Evolutionary conservation across 53 echinoderm and acorn worm species (phyloP), one percentile per base, ranked within the genome.

Genomic region (Patiria pectinifera): DNA sequence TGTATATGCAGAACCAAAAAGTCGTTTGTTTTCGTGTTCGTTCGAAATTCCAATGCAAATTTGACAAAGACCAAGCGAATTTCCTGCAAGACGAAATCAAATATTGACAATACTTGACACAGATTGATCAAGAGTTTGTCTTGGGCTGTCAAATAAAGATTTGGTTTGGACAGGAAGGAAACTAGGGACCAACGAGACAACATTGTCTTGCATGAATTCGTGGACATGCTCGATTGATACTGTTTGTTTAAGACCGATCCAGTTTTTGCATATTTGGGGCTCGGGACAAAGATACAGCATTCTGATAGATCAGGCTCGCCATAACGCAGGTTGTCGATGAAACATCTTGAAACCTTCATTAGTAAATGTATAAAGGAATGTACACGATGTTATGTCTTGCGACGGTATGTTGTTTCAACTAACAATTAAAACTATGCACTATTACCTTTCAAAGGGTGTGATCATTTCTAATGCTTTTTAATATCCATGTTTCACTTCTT

Each of bases 261-360:
- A n/a, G 86, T 24, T 49, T 49, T 35, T 12, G 11, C 70, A 22
- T 2, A 71, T 21, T 22, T 24, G 71, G 48, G 23, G 12, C 13
- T 13, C 24, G 25, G 53, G 70, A 2, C 63, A 69, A 35, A 62
- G 62, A 48, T 25, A 74, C 53, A 23, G 82, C 16, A 15, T 78
- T 82, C n/a, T 85, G 85, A 85, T 85, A 66, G 85, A 85, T 85
- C 85, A 66, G 63, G 85, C 45, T 62, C 69, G 18, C 85, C 63
- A 85, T 85, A 63, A 66, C 69, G 85, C 74, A 15, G 45, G 6
- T 14, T 44, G 79, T 18, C 44, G 48, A 21, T 85, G 74, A 71
- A 86, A 86, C 49, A 26, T 24, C 43, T 19, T 66, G 10, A 45
- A 23, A 74, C 24, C 24, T 23, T 74, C 19, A n/a, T 74, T 9